Percentiles rank a stretch among this genome's conserved stretches.
These are phyloP conservation scores for Callocephalon fimbriatum DNA, from an alignment of 2,113 vertebrate genomes.

Conservation along the genomic window DNA sequence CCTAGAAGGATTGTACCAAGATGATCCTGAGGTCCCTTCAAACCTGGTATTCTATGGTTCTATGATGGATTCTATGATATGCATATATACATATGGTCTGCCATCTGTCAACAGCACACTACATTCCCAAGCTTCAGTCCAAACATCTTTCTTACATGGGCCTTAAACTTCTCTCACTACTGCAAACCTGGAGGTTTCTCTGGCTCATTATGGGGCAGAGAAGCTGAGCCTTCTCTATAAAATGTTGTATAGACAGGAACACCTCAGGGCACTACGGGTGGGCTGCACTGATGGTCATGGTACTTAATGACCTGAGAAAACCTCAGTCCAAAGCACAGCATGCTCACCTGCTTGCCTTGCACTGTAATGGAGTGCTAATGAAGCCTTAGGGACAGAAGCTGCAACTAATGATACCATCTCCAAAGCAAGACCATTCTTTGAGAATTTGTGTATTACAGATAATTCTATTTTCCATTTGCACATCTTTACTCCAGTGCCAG, in stretches of 20 bases:
- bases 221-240: neutral
- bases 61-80: neutral
- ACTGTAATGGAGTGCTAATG: fast-evolving
- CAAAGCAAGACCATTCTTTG: neutral
- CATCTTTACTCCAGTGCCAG: neutral
- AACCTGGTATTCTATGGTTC: neutral
- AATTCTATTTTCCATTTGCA: neutral
- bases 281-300: neutral
- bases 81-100: neutral
- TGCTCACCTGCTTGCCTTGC: neutral
- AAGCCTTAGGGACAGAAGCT: neutral
- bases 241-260: neutral
- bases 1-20: neutral
- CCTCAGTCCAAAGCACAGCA: neutral
- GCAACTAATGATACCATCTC: neutral
- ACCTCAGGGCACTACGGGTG: neutral
- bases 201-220: neutral
- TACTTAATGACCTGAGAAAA: fast-evolving
- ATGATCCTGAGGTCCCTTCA: neutral
- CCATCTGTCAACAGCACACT: neutral
- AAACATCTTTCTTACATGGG: neutral
- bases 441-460: neutral
- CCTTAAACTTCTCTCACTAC: neutral
- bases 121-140: neutral
- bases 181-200: neutral